These are phyloP conservation scores for Meiosimyza decipiens DNA, from an alignment of 2,888 invertebrate species.

Conservation along the genomic window DNA sequence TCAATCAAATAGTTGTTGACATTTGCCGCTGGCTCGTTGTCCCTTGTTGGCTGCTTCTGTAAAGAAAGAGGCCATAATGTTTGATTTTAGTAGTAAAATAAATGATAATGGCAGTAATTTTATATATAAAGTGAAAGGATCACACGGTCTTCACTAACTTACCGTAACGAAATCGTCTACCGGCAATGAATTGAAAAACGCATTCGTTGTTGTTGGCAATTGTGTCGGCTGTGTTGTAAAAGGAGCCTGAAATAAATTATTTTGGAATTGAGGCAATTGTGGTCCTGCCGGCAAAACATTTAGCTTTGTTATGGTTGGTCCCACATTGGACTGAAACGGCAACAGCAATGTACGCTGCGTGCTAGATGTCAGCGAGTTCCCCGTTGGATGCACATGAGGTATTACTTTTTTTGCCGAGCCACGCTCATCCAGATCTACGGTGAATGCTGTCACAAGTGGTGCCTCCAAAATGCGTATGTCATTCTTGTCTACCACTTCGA, in stretches of 20 bases:
- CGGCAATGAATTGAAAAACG: conserved; percentile 37
- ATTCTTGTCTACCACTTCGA: conserved; percentile 74
- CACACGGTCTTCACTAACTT: conserved; percentile 30
- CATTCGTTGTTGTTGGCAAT: conserved; percentile 44
- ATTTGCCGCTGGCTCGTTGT: conserved; percentile 8
- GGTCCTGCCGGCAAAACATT: conserved; percentile 57
- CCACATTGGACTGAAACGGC: conserved; percentile 47
- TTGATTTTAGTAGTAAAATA: not conserved
- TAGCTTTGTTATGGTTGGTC: conserved; percentile 61
- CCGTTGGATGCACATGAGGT: conserved; percentile 71
- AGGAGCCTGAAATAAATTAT: conserved; percentile 41
- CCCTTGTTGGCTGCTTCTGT: conserved; percentile 40
- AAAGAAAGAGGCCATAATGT: conserved; percentile 22
- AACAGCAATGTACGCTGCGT: conserved; percentile 21
- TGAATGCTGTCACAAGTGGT: conserved; percentile 85
- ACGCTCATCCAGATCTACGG: conserved; percentile 83
- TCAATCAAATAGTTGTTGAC: conserved; percentile 61
- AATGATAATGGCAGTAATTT: conserved; percentile 7
- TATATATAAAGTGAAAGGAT: too few relatives aligned
- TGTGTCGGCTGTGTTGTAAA: conserved; percentile 50
- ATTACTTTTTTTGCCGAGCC: conserved; percentile 84
- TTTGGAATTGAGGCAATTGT: conserved; percentile 40
- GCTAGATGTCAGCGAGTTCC: conserved; percentile 29
- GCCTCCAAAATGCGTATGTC: conserved; percentile 85
- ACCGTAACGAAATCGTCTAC: conserved; percentile 44